Conservation (phyloP, 2,113 vertebrate genomes). For the Petrocephalus zakoni region DNA sequence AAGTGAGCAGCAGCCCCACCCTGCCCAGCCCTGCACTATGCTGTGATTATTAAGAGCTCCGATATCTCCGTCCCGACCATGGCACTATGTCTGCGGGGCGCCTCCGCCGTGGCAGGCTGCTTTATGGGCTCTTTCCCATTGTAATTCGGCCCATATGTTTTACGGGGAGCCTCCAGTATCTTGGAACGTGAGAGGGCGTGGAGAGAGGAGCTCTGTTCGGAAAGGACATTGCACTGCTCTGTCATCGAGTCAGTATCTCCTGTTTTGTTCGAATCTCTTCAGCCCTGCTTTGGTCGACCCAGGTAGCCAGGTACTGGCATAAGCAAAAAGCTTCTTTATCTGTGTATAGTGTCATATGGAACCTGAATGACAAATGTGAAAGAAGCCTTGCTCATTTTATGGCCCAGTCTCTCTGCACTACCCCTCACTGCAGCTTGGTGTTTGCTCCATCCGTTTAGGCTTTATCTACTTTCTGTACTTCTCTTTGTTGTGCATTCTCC, state of each 20-base stretch:
- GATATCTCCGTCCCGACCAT: not conserved
- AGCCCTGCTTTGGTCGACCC: not conserved
- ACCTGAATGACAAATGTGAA: too few species aligned
- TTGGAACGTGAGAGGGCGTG: not conserved
- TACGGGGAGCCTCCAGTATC: not conserved
- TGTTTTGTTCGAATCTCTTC: slow-evolving; percentile 20
- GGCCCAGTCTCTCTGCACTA: not conserved
- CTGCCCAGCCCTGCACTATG: not conserved
- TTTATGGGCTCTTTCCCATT: not conserved
- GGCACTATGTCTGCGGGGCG: not conserved
- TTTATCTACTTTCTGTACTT: slow-evolving; percentile 38
- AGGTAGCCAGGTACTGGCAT: not conserved
- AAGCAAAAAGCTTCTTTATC: not conserved
- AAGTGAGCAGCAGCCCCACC: not conserved
- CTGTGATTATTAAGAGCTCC: not conserved
- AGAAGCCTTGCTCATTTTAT: not conserved
- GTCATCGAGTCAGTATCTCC: slow-evolving; percentile 11
- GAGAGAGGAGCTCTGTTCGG: not conserved
- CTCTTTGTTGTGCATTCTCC: slow-evolving; percentile 45
- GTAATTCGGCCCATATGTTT: not conserved
- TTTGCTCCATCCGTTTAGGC: not conserved
- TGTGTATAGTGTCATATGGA: not conserved
- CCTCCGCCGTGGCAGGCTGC: not conserved
- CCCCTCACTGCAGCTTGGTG: not conserved
- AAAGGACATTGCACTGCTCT: not conserved